Evolutionary conservation across 2,797 vertebrate species (phyloP).

Genomic region (Heliangelus exortis): DNA sequence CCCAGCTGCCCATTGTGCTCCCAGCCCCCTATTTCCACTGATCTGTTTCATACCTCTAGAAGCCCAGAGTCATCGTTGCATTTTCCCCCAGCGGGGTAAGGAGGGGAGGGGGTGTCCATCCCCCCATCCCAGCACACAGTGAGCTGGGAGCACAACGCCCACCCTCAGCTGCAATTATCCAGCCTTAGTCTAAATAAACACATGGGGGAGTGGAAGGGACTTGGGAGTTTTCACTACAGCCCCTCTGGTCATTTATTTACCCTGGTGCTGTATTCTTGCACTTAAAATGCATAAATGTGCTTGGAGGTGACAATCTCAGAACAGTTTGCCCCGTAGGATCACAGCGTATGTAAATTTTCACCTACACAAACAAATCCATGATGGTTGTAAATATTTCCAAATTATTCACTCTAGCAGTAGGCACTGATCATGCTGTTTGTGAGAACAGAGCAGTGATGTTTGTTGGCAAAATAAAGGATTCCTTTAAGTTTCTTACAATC

Average conservation of each 20-base stretch:
- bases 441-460: neutral
- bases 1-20: neutral
- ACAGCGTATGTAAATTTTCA: conserved; percentile 16
- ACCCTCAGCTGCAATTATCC: neutral
- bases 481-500: conserved; percentile 3
- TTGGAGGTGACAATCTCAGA: neutral
- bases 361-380: conserved; percentile 21
- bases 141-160: neutral
- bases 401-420: neutral
- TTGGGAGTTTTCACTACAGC: neutral
- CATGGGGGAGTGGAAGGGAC: neutral
- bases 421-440: neutral
- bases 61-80: neutral
- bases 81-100: neutral
- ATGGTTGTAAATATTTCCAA: conserved; percentile 22
- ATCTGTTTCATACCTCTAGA: neutral
- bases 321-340: conserved; percentile 3
- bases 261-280: neutral
- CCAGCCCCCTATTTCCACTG: neutral
- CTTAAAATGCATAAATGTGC: neutral
- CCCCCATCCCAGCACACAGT: neutral
- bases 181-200: neutral
- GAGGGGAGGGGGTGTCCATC: neutral
- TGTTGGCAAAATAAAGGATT: conserved; percentile 51
- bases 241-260: conserved; percentile 33